phyloP scores from a whole-genome alignment of 92 coral and sea anemone genomes.

The Zoanthus sociatus region DNA sequence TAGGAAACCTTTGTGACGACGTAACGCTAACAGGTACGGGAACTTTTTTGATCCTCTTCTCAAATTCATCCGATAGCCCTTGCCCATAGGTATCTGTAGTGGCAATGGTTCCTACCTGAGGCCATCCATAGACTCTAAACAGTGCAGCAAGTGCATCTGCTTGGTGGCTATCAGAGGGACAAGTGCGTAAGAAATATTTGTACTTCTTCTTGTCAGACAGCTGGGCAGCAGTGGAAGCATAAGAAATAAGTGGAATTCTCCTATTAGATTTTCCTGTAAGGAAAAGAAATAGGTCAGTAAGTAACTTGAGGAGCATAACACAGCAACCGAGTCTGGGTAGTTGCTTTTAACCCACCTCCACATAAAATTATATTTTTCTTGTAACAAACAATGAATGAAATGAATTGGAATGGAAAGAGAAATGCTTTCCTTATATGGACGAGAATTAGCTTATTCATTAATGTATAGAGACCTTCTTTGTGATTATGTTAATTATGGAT shows the following conservation, averaged over 20 bases:
- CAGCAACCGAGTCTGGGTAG: neutral
- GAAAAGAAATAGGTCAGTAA: neutral
- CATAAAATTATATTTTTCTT: too few species aligned
- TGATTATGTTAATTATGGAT: too few species aligned
- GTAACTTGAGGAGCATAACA: neutral
- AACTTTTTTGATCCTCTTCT: constrained; percentile 78
- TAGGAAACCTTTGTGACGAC: constrained; percentile 84
- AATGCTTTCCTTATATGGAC: too few species aligned
- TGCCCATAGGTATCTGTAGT: constrained; percentile 93
- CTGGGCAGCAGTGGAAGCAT: constrained; percentile 92
- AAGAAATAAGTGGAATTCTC: constrained; percentile 93
- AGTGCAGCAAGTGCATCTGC: constrained; percentile 90
- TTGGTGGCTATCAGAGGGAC: constrained; percentile 92
- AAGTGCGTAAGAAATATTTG: constrained; percentile 92
- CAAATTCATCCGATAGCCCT: constrained; percentile 87
- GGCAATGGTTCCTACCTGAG: constrained; percentile 92
- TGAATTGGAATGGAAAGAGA: too few species aligned
- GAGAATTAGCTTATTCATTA: too few species aligned
- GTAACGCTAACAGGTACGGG: constrained; percentile 89
- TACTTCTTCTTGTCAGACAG: constrained; percentile 93
- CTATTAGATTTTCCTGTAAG: constrained; percentile 74
- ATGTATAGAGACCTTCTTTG: too few species aligned
- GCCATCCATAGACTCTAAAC: constrained; percentile 85
- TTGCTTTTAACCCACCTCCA: neutral
- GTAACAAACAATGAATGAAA: too few species aligned